These are phyloP conservation scores for Hyaena hyaena DNA, from an alignment of 2,113 vertebrate genomes.

Conservation along the genomic window DNA sequence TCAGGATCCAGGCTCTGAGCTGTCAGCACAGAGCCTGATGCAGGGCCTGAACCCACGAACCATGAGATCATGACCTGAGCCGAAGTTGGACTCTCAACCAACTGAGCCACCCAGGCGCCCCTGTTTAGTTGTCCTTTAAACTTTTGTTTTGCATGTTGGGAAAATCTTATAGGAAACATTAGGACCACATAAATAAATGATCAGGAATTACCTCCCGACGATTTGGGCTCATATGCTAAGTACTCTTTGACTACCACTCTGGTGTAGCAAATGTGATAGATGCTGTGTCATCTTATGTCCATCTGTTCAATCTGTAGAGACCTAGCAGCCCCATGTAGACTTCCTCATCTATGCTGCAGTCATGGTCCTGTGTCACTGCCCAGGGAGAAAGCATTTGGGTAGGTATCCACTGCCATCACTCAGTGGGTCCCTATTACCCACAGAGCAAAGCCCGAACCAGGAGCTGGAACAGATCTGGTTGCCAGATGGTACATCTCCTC, in stretches of 20 bases:
- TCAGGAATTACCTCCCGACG: not conserved
- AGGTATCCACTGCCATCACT: not conserved
- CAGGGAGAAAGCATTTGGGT: not conserved
- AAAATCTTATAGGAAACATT: not conserved
- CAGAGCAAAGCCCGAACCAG: not conserved
- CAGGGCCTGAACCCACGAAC: too few relatives aligned
- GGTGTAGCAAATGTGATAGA: not conserved
- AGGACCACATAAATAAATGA: not conserved
- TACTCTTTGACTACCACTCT: not conserved
- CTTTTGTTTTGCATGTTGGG: not conserved
- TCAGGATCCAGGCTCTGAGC: too few relatives aligned
- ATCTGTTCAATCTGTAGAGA: not conserved
- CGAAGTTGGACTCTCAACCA: too few relatives aligned
- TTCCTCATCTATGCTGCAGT: too few relatives aligned
- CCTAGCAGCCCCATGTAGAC: not conserved
- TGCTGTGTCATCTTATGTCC: not conserved
- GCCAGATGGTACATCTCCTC: not conserved
- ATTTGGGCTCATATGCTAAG: not conserved
- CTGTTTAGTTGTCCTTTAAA: not conserved
- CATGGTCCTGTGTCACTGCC: not conserved
- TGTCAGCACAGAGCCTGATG: too few relatives aligned
- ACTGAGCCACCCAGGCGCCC: too few relatives aligned
- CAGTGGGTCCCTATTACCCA: too few relatives aligned
- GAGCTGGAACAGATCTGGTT: not conserved
- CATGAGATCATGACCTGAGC: too few relatives aligned